These are phyloP conservation scores for Isurus oxyrinchus DNA, from an alignment of 2,113 vertebrate species.

Conservation along the genomic window DNA sequence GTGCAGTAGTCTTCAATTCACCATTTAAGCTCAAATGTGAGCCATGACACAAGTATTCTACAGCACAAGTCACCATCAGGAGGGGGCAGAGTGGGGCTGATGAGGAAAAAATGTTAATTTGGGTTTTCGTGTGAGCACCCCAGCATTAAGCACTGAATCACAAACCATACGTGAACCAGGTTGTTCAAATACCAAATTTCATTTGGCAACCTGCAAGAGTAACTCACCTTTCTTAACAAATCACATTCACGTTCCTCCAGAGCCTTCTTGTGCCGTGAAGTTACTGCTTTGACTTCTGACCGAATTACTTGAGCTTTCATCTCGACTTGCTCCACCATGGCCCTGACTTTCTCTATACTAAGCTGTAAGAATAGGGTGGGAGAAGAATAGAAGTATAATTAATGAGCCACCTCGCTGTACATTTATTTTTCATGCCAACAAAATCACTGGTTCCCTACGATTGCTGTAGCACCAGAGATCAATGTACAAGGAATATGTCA, in stretches of 20 bases:
- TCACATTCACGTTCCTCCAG: slow-evolving; percentile 94
- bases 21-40: not conserved
- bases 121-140: not conserved
- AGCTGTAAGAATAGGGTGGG: slow-evolving; percentile 56
- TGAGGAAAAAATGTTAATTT: not conserved
- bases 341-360: slow-evolving; percentile 92
- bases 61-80: not conserved
- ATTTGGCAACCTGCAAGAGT: not conserved
- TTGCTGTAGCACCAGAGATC: not conserved
- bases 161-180: not conserved
- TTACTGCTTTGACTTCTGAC: slow-evolving; percentile 90
- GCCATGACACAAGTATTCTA: not conserved
- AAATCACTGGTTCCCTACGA: not conserved
- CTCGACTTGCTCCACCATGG: slow-evolving; percentile 96
- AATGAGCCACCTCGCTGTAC: not conserved
- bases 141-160: not conserved
- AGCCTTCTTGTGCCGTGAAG: slow-evolving; percentile 85
- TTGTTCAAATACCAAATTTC: not conserved
- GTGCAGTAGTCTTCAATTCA: not conserved
- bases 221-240: slow-evolving; percentile 90
- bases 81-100: not conserved
- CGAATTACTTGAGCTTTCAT: slow-evolving; percentile 94
- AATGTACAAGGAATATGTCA: not conserved
- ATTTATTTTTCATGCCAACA: not conserved
- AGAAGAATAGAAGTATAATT: not conserved